phyloP scores from a whole-genome alignment of 2,797 vertebrate species.

The Chelmon rostratus region DNA sequence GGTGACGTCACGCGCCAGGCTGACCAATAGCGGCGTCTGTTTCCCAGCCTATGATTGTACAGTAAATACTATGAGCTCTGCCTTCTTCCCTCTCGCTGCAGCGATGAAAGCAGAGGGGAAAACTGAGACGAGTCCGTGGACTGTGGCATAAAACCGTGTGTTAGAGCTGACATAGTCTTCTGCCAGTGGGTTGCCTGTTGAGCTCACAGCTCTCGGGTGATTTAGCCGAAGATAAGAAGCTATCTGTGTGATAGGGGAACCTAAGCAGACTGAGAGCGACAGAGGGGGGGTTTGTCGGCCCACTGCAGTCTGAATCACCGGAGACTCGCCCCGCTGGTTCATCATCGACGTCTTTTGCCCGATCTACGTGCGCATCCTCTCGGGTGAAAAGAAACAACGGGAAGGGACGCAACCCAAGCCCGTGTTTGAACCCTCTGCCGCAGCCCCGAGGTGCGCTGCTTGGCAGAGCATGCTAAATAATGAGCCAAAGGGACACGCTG shows the following conservation, averaged over 20 bases:
- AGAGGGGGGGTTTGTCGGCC: conserved; percentile 51
- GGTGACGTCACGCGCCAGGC: conserved; percentile 37
- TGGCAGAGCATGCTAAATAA: conserved; percentile 90
- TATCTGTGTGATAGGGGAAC: neutral
- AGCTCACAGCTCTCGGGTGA: neutral
- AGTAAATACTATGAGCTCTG: conserved; percentile 79
- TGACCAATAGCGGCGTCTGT: conserved; percentile 77
- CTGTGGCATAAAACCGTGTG: conserved; percentile 56
- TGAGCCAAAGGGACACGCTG: conserved; percentile 97
- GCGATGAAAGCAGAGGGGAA: conserved; percentile 56
- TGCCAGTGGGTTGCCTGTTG: neutral
- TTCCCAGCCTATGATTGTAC: conserved; percentile 76
- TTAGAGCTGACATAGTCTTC: neutral
- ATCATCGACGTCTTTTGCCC: conserved; percentile 50
- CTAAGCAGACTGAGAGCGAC: conserved; percentile 14
- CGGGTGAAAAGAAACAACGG: conserved; percentile 27
- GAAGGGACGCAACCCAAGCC: conserved; percentile 38
- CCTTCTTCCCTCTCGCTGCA: conserved; percentile 59
- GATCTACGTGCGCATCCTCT: conserved; percentile 49
- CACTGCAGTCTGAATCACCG: conserved; percentile 72
- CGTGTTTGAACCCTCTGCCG: conserved; percentile 58
- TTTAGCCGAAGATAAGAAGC: conserved; percentile 11
- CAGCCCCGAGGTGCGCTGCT: conserved; percentile 70
- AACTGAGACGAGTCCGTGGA: conserved; percentile 30
- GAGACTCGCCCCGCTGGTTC: conserved; percentile 58